Evolutionary conservation across 2,888 invertebrate genomes (phyloP), one percentile per base, ranked within the genome.

Genomic region (Sclerodermus sp.): DNA sequence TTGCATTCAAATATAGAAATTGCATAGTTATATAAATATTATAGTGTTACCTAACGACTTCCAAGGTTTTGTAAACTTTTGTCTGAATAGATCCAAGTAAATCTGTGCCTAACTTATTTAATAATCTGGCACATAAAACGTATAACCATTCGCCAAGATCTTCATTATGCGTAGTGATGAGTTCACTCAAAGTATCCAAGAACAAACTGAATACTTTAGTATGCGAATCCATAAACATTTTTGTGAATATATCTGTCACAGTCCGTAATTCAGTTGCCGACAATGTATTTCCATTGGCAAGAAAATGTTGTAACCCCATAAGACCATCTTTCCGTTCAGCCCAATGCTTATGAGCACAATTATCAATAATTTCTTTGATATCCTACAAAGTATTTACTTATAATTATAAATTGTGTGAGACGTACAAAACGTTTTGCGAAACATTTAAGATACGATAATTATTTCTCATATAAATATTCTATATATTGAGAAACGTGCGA

Each of bases 141-240:
- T 95, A 95, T 1, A 98, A 83, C 95, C 97, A 97, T 75, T 93
- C 94, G 67, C 90, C 87, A 45, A 98, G 83, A 73, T 96, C 94
- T 57, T 86, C 85, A 72, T 89, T 89, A 79, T 98, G 94, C 34
- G 89, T 86, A 55, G 87, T 82, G 47, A 98, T 87, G 68, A 97
- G 83, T 74, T 96, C 96, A 68, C 91, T 91, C 36, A 98, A 85
- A 0, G 95, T 92, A 75, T 98, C 98, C 73, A 97, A 81, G 78
- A 96, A 94, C 53, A 96, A 81, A 42, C 92, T 91, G 80, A 97
- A 91, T 61, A 96, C 95, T 82, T 93, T 91, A 66, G 96, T 86
- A 81, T 97, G 93, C 1, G 95, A 92, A 79, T 98, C 97, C 84
- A 95, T 94, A 77, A 98, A 96, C 93, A 97, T 94, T 81, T 93